Percentiles rank a stretch among this genome's conserved stretches.
phyloP scores from a whole-genome alignment of 2,888 invertebrate genomes.

The Entomobrya proxima region DNA sequence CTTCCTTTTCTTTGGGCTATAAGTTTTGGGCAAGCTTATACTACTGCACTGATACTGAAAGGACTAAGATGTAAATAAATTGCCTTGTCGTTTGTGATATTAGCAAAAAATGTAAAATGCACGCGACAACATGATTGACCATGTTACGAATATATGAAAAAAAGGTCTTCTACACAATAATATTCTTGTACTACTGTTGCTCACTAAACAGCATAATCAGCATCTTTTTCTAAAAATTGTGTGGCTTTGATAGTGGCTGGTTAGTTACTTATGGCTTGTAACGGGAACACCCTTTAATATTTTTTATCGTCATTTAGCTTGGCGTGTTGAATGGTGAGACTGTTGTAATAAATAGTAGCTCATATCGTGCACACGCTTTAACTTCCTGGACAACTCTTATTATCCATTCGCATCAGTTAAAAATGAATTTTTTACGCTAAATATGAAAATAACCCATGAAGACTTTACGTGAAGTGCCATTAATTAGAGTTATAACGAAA shows the following conservation, averaged over 20 bases:
- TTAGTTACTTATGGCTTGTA: constrained; percentile 2
- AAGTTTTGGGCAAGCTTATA: background rate
- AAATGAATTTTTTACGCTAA: constrained; percentile 23
- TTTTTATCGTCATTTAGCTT: constrained; percentile 50
- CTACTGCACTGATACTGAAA: background rate
- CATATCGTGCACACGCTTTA: constrained; percentile 37
- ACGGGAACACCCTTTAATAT: constrained; percentile 60
- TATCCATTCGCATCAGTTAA: background rate
- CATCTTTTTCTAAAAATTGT: constrained; percentile 4
- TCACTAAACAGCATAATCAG: constrained; percentile 28
- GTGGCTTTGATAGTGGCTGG: background rate
- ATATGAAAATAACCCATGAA: constrained; percentile 42
- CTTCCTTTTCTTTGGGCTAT: background rate
- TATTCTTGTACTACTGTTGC: background rate
- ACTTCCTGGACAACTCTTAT: constrained; percentile 53
- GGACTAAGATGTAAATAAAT: background rate
- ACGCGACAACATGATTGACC: constrained; percentile 56
- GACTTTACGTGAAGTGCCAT: constrained; percentile 26
- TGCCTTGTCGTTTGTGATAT: constrained; percentile 34
- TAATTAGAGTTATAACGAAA: constrained; percentile 26
- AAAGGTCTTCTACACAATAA: constrained; percentile 52
- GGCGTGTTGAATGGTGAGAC: constrained; percentile 2
- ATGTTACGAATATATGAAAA: constrained; percentile 56
- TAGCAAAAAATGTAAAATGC: constrained; percentile 46
- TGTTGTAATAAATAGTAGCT: background rate